Conservation (phyloP, 2,797 vertebrate genomes). For the Centroberyx gerrardi region DNA sequence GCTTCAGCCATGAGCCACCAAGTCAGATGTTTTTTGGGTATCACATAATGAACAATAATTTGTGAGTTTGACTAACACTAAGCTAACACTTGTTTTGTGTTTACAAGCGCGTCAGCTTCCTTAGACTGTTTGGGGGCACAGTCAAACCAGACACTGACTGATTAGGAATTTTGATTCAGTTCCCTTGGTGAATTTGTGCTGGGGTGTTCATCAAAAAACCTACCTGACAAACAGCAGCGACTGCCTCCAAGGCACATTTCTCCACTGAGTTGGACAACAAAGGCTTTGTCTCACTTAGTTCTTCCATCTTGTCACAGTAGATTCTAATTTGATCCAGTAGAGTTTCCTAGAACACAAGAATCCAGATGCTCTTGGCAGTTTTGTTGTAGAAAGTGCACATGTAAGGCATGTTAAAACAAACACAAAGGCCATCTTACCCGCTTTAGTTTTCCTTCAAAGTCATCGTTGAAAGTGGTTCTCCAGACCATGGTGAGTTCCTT, state of each 20-base stretch:
- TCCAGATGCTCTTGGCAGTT: neutral
- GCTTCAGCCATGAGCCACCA: no score
- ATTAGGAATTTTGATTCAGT: no score
- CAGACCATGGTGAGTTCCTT: conserved; percentile 26
- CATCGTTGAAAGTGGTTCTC: conserved; percentile 1
- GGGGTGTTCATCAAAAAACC: neutral
- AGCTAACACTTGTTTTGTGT: no score
- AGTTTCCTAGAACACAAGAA: neutral
- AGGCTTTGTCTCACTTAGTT: conserved; percentile 16
- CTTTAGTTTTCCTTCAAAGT: conserved; percentile 57
- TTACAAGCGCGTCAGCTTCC: no score
- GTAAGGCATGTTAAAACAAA: neutral
- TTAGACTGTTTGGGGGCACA: no score
- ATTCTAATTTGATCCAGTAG: conserved; percentile 24
- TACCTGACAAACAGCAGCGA: conserved; percentile 45
- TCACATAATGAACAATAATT: no score
- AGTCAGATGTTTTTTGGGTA: no score
- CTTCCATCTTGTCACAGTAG: conserved; percentile 40
- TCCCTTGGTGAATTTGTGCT: neutral
- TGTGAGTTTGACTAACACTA: no score
- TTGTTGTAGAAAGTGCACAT: neutral
- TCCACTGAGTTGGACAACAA: conserved; percentile 38
- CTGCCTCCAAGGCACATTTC: conserved; percentile 53
- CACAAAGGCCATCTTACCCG: neutral
- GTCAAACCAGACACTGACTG: no score